Base-by-base conservation (phyloP, 2,113 vertebrate genomes). In the Excalfactoria chinensis region DNA sequence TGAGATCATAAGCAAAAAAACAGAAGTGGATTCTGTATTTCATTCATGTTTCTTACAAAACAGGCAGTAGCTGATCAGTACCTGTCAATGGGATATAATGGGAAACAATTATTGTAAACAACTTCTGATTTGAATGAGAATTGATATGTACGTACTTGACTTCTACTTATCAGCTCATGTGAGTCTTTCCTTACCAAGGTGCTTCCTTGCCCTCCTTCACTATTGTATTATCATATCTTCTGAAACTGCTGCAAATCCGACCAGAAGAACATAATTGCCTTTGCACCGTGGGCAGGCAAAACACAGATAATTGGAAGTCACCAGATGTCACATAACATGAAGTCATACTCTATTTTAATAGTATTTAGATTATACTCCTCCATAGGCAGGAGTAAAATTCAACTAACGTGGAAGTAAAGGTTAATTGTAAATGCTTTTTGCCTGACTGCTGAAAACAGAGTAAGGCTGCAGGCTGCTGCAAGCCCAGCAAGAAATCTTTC, bases 381-480 rank as follows among this genome's bases (percentile, higher is more conserved):
- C 34, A 81, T 89, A 95, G 94, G 93, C 79, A 95, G 95, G 86
- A 93, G 91, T 93, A 94, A 96, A 96, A 97, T 94, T 92, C 95
- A 96, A 70, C 93, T 90, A 93, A 85, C 69, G 28, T 83, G 75
- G 77, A 95, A 96, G 92, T 90, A 96, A 96, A 96, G 95, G 93
- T 95, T 91, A 93, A 96, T 96, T 95, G 95, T 87, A 96, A 97
- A 97, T 96, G 95, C 84, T 93, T 97, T 53, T 91, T 86, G 86
- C 91, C 89, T 95, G 91, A 89, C 92, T 95, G 92, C 93, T 97
- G 96, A 97, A 98, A 98, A 97, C 97, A 97, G 96, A 98, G 96
- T 95, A 93, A 91, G 96, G 87, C 89, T 93, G 85, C 93, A 95
- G 97, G 91, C 96, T 98, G 97, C 95, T 97, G 95, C 95, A 96